Evolutionary conservation across 2,113 vertebrate genomes (phyloP), one percentile per base, ranked within the genome.

Genomic region (Zapus hudsonius): DNA sequence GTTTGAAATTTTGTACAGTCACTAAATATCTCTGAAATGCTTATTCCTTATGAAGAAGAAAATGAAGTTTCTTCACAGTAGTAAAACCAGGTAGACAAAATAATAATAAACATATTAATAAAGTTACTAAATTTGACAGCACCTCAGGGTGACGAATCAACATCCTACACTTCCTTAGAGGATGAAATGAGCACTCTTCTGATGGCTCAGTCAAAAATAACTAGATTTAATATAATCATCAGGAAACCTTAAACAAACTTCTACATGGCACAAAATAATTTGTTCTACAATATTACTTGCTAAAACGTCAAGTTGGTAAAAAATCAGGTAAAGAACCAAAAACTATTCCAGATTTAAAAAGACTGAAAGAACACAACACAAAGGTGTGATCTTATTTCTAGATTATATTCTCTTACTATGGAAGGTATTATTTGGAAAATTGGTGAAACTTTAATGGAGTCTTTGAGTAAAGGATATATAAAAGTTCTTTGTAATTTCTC

Each of bases 221-320:
- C 89, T 42, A 89, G 15, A 20, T 86, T 44, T 1, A 16, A 2
- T 78, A 22, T 74, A 89, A 87, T 69, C 23, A 76, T 84, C 25
- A 55, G 42, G 64, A 93, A 95, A 86, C 55, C 13, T 38, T 52
- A 87, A 76, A 79, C 81, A 80, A 90, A 76, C 33, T 52, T 36
- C 66, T 67, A 81, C 29, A 52, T 75, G 80, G 25, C 64, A n/a
- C 52, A 84, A 81, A 74, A 82, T 38, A 23, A 36, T 16, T 67
- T 74, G 42, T 76, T 61, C 25, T 81, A 33, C 8, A 81, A 63
- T 64, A 66, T 61, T 64, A 64, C 40, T 33, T 44, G 5, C 42
- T 63, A 61, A 70, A 72, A 84, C 55, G n/a, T 92, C 52, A 90
- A 80, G 47, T 25, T n/a, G 63, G 80, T 84, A 55, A 91, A 92